Conservation (phyloP, 2,888 invertebrate genomes). For the Oxyteleia sp. region DNA sequence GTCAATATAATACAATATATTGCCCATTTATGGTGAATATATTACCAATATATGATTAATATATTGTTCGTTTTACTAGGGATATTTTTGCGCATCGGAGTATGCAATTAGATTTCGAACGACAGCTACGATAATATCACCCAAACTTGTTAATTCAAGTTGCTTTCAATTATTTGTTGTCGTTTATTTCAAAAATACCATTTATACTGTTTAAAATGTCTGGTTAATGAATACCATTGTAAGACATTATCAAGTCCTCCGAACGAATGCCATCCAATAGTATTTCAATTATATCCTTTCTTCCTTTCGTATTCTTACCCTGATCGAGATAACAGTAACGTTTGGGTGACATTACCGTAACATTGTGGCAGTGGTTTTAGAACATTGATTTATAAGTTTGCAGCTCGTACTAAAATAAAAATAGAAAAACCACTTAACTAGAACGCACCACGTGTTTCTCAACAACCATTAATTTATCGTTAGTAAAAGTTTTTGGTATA, state of each 20-base stretch:
- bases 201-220: slow-evolving; percentile 16
- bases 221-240: slow-evolving; percentile 3
- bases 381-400: too few species aligned
- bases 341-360: slow-evolving; percentile 37
- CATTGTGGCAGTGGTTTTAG: too few species aligned
- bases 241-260: neutral
- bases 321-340: neutral
- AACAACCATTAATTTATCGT: slow-evolving; percentile 1
- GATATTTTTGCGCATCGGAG: slow-evolving; percentile 20
- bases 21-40: too few species aligned
- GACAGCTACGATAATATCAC: slow-evolving; percentile 20
- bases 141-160: neutral
- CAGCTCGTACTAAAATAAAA: too few species aligned
- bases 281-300: neutral
- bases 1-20: too few species aligned
- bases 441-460: neutral
- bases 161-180: slow-evolving; percentile 10
- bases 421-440: slow-evolving; percentile 6
- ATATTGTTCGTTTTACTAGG: too few species aligned
- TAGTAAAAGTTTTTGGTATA: neutral
- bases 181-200: slow-evolving; percentile 38
- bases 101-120: slow-evolving; percentile 45
- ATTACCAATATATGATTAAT: too few species aligned
- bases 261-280: neutral
- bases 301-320: neutral